Base-by-base conservation (phyloP, 2,888 invertebrate genomes). In the Fabriciana adippe region DNA sequence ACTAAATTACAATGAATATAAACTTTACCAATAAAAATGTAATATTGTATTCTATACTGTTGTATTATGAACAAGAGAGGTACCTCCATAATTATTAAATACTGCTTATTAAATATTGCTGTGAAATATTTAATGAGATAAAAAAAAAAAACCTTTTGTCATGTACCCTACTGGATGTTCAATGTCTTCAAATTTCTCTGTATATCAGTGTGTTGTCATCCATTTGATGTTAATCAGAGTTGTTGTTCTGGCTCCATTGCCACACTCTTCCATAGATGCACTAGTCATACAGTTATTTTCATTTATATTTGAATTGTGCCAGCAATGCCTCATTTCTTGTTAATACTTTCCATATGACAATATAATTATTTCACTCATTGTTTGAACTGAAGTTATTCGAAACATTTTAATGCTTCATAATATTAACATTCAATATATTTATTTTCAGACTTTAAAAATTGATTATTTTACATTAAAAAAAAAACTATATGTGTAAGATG, bases 111-210 rank as follows among this genome's bases (percentile, higher is more conserved):
- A n/a, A n/a, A n/a, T n/a, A n/a, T n/a, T 35, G 31, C 8, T 35
- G 8, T 35, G 35, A 35, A 35, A 35, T 35, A 8, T 35, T 35
- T 8, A 35, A 35, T 35, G n/a, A 16, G 6, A 14, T 26, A 4
- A 21, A 13, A 48, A 26, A 57, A 1, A 8, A 26, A n/a, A 13
- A 26, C 13, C 26, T 59, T 59, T 48, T 48, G 59, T 59, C 59
- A 59, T 59, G 59, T 59, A 59, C 59, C 59, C 59, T 48, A 71
- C 67, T 85, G 75, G 80, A 82, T 87, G 82, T 86, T 84, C 78
- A 83, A 75, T 87, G 85, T 88, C 84, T 85, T 78, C 78, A 77
- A 80, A 80, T 73, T 75, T 75, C 77, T 75, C 77, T 76, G 77
- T 81, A 74, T 66, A 77, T 76, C 73, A 77, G 79, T 79, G 78